These are phyloP conservation scores for Pyrrhosoma nymphula DNA, from an alignment of 2,888 invertebrate genomes.

Conservation along the genomic window DNA sequence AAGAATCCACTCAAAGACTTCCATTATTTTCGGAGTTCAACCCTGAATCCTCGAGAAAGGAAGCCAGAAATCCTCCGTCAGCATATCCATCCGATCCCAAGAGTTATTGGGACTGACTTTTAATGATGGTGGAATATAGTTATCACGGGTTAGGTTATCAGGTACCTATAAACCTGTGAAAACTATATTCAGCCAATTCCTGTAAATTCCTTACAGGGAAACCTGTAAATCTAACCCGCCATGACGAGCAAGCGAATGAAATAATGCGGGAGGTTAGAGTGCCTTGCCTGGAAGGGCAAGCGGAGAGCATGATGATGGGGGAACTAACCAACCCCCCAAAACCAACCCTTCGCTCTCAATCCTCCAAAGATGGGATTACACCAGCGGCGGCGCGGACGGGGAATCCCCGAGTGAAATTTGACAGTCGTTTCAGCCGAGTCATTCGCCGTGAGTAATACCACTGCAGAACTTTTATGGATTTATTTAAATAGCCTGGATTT, in stretches of 20 bases:
- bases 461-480: constrained; percentile 29
- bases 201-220: no score
- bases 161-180: no score
- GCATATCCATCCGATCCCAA: no score
- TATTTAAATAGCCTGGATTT: constrained; percentile 31
- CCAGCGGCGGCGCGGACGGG: neutral
- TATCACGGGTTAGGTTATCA: no score
- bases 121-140: no score
- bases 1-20: no score
- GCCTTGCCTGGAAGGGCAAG: neutral
- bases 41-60: no score
- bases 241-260: neutral
- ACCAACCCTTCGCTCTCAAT: neutral
- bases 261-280: neutral
- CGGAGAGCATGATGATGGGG: neutral
- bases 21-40: no score
- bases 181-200: no score
- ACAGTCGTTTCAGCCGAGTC: constrained; percentile 24
- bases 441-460: constrained; percentile 10
- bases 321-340: neutral
- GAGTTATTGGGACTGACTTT: no score
- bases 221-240: no score
- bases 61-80: no score
- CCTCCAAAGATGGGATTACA: constrained; percentile 16
- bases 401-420: constrained; percentile 7